These are phyloP conservation scores for Apaloderma vittatum DNA, from an alignment of 2,113 vertebrate genomes.

Conservation along the genomic window DNA sequence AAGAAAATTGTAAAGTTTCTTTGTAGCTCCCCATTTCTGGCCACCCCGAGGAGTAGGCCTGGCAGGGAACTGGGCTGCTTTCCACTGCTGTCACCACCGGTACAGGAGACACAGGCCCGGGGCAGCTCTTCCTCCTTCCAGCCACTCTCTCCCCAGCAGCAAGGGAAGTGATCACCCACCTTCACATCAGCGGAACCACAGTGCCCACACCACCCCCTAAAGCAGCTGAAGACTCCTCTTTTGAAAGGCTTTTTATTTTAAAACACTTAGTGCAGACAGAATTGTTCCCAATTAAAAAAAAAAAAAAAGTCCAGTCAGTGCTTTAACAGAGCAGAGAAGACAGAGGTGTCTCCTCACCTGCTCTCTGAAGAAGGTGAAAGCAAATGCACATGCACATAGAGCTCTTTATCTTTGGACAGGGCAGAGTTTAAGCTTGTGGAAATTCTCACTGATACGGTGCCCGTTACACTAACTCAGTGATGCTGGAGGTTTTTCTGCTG, in stretches of 20 bases:
- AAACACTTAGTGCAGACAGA: background rate
- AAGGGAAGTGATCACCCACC: background rate
- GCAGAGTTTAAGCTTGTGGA: background rate
- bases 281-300: background rate
- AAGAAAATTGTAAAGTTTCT: background rate
- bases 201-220: background rate
- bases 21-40: background rate
- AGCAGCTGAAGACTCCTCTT: background rate
- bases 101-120: accelerated
- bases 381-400: accelerated
- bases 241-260: background rate
- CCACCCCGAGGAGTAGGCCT: background rate
- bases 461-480: accelerated
- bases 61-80: background rate
- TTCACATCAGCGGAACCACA: background rate
- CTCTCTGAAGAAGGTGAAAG: background rate
- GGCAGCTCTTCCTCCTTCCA: accelerated
- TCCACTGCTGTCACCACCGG: accelerated
- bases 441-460: background rate
- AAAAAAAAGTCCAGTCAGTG: background rate
- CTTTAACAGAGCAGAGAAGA: background rate
- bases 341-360: background rate
- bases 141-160: background rate
- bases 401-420: background rate
- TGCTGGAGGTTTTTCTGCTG: background rate